Evolutionary conservation across 1,140 invertebrate species (phyloP).

Genomic region (Platyura marginata): DNA sequence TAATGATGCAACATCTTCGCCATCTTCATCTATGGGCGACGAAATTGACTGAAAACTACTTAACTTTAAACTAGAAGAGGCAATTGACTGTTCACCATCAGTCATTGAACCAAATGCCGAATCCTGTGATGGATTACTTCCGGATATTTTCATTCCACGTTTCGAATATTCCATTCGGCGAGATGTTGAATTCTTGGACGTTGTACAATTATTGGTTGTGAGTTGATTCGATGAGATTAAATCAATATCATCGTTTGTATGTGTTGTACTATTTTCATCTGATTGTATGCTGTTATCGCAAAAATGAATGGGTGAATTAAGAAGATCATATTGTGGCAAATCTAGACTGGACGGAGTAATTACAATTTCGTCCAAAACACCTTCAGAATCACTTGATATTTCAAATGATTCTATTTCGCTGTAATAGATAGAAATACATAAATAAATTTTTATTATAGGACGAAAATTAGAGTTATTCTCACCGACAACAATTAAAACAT

Average conservation of each 20-base stretch:
- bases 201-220: slow-evolving; percentile 22
- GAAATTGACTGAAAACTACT: slow-evolving; percentile 24
- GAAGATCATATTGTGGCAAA: slow-evolving; percentile 9
- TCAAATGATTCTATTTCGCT: slow-evolving; percentile 20
- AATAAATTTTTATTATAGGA: too few relatives aligned
- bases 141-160: slow-evolving; percentile 22
- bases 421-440: too few relatives aligned
- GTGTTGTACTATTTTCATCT: background rate
- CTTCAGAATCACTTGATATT: slow-evolving; percentile 24
- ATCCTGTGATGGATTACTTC: slow-evolving; percentile 24
- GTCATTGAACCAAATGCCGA: slow-evolving; percentile 23
- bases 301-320: slow-evolving; percentile 4
- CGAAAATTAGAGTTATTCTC: too few relatives aligned
- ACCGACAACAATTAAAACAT: too few relatives aligned
- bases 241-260: background rate
- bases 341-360: slow-evolving; percentile 9
- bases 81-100: slow-evolving; percentile 22
- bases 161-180: slow-evolving; percentile 21
- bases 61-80: slow-evolving; percentile 19
- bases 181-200: slow-evolving; percentile 22
- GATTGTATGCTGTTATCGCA: slow-evolving; percentile 4
- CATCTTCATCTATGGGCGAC: slow-evolving; percentile 23
- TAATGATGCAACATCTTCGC: slow-evolving; percentile 14
- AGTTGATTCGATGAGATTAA: slow-evolving; percentile 15
- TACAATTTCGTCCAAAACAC: slow-evolving; percentile 23